A percentile compares a stretch with the other conserved stretches of the same genome.
Evolutionary conservation across 2,888 invertebrate genomes (phyloP).

Genomic region (Campoplex nolae): DNA sequence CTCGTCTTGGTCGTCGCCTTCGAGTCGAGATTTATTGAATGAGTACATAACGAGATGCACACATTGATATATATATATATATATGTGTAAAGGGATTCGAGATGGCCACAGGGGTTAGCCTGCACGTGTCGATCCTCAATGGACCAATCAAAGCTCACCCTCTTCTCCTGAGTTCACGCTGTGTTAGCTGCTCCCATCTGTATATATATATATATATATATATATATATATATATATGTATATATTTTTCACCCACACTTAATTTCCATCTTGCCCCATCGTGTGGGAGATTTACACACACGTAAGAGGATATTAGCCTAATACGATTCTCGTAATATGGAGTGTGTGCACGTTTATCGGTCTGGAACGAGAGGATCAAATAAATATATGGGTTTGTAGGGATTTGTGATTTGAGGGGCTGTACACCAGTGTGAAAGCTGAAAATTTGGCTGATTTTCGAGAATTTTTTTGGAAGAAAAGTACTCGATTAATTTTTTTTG

Average conservation of each 20-base stretch:
- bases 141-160: conserved; percentile 84
- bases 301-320: conserved; percentile 73
- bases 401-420: background rate
- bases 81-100: conserved; percentile 51
- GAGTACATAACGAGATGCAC: conserved; percentile 84
- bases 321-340: conserved; percentile 60
- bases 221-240: background rate
- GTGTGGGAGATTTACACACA: conserved; percentile 21
- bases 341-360: conserved; percentile 58
- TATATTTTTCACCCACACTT: conserved; percentile 44
- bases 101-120: conserved; percentile 76
- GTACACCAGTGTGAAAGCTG: too few relatives aligned
- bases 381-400: background rate
- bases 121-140: conserved; percentile 83
- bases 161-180: conserved; percentile 73
- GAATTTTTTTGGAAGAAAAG: background rate
- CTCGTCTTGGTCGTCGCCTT: conserved; percentile 49
- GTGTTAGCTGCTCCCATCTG: conserved; percentile 6
- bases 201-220: too few relatives aligned
- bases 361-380: conserved; percentile 38
- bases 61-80: conserved; percentile 67
- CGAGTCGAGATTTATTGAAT: conserved; percentile 78
- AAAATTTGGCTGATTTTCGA: too few relatives aligned
- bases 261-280: conserved; percentile 29
- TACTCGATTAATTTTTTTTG: too few relatives aligned